Evolutionary conservation across 2,888 invertebrate genomes (phyloP), one percentile per base, ranked within the genome.

Genomic region (Allygus modestus): DNA sequence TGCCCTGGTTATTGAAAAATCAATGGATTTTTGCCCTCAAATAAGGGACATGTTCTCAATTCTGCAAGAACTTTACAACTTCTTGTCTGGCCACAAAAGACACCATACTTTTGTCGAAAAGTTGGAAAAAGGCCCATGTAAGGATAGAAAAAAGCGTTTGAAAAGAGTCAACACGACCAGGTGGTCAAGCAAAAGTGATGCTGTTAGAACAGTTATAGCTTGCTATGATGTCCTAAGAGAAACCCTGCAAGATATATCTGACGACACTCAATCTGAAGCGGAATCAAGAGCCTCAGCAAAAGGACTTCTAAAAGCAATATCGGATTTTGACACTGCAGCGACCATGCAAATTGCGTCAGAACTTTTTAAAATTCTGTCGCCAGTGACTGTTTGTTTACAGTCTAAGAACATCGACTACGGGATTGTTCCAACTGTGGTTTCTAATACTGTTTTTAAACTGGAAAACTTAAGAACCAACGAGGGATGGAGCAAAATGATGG

Each of bases 1-100:
- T 58, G 84, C 77, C 17, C 26, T 77, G 17, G 77, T 84, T 37
- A 43, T 84, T 1, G 84, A 84, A 20, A 58, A 84, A 41, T 77
- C 65, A 9, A 37, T 84, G 61, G 84, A 84, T 9, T 17, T 77
- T 9, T 84, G 83, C 17, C 28, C 83, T 31, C 61, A 84, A 77
- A 77, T 77, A 17, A 77, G 77, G 31, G n/a, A 84, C 41, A 20
- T 77, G 84, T 84, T 84, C 28, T 58, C 37, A 12, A 12, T 77
- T 26, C 31, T 77, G 23, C 61, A 84, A 84, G 84, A 84, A n/a
- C 12, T 75, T 7, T 77, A 84, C 23, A 15, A n/a, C 11, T 83
- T 83, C 23, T 31, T 83, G 43, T 83, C 83, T 46, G 83, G 83
- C 7, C 83, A 83, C 71, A 69, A 26, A 33, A 31, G 33, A 43